These are phyloP conservation scores for Parnassius apollo DNA, from an alignment of 2,888 invertebrate genomes.

Conservation along the genomic window DNA sequence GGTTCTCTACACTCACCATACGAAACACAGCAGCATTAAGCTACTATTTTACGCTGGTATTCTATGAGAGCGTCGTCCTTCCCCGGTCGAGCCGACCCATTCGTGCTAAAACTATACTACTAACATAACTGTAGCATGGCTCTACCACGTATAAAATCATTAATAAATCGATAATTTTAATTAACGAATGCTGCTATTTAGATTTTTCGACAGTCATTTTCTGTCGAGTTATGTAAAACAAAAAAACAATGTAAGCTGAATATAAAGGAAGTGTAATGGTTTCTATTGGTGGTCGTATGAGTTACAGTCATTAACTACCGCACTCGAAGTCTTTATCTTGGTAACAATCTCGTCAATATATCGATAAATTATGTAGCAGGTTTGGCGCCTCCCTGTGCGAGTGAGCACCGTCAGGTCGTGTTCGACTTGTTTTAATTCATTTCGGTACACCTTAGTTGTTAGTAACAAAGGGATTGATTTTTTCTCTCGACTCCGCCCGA, in stretches of 20 bases:
- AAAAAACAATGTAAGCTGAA: background rate
- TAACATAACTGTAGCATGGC: too few relatives aligned
- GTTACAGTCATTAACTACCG: conserved; percentile 15
- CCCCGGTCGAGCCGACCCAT: too few relatives aligned
- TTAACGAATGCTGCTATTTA: too few relatives aligned
- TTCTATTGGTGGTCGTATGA: conserved; percentile 1
- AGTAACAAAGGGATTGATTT: conserved; percentile 77
- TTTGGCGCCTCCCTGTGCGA: conserved; percentile 52
- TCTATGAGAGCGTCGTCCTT: too few relatives aligned
- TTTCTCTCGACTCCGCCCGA: conserved; percentile 60
- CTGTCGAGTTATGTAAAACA: background rate
- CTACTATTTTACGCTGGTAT: too few relatives aligned
- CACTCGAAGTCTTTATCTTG: conserved; percentile 13
- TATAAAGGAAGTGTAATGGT: background rate
- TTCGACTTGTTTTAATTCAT: conserved; percentile 63
- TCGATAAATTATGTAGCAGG: conserved; percentile 51
- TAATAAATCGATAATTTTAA: too few relatives aligned
- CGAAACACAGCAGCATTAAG: too few relatives aligned
- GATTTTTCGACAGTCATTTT: too few relatives aligned
- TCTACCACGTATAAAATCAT: too few relatives aligned
- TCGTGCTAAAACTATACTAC: too few relatives aligned
- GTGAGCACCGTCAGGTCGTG: conserved; percentile 51
- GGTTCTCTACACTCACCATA: too few relatives aligned
- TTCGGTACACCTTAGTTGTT: conserved; percentile 77
- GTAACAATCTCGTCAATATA: conserved; percentile 34